These are phyloP conservation scores for Drosophila suzukii DNA, from an alignment of 1,140 invertebrate genomes.

Conservation along the genomic window DNA sequence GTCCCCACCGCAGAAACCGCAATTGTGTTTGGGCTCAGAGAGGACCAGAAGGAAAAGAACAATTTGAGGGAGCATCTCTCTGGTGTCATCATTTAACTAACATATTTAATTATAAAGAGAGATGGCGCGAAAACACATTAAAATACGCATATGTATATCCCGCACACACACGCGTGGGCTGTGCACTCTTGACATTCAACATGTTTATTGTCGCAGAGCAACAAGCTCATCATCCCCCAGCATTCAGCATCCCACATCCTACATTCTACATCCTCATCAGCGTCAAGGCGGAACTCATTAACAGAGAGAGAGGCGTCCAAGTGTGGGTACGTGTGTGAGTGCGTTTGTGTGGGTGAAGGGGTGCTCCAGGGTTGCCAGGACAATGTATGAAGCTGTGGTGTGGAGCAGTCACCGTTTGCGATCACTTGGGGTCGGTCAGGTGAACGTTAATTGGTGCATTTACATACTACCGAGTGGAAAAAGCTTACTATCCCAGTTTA, in stretches of 20 bases:
- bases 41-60: constrained; percentile 1
- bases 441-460: not conserved
- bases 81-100: constrained; percentile 50
- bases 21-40: constrained; percentile 57
- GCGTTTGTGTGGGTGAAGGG: constrained; percentile 6
- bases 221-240: constrained; percentile 41
- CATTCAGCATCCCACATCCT: constrained; percentile 9
- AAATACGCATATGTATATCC: constrained; percentile 7
- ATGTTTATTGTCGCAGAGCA: constrained; percentile 60
- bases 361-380: constrained; percentile 23
- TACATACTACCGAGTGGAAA: not conserved
- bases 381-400: not conserved
- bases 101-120: constrained; percentile 55
- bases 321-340: constrained; percentile 19
- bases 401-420: constrained; percentile 9
- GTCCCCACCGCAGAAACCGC: constrained; percentile 24
- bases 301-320: constrained; percentile 38
- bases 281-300: constrained; percentile 61
- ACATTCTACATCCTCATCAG: constrained; percentile 52
- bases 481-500: too few relatives aligned
- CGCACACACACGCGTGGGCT: constrained; percentile 14
- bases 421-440: constrained; percentile 3
- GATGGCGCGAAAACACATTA: constrained; percentile 27
- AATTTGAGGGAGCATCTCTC: constrained; percentile 35
- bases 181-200: constrained; percentile 60